A percentile compares a stretch with the other conserved stretches of the same genome.
Conservation (phyloP, 2,888 invertebrate genomes). For the Steinernema hermaphroditum region DNA sequence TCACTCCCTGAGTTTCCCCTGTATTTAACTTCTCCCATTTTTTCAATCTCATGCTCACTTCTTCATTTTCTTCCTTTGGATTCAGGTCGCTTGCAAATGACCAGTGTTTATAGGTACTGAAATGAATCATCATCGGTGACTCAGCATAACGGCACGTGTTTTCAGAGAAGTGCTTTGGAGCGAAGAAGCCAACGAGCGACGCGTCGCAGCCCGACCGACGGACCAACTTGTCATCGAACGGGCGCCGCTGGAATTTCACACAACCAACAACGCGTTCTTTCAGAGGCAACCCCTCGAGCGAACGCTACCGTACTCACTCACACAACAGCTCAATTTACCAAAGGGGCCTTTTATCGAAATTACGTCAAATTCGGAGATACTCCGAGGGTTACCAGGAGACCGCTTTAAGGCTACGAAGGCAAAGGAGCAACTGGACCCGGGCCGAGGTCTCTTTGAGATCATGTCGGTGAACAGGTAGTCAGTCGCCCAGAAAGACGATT, state of each 20-base stretch:
- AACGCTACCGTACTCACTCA: conserved; percentile 2
- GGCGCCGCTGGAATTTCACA: background rate
- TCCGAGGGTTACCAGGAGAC: background rate
- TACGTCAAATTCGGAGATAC: background rate
- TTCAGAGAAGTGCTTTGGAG: background rate
- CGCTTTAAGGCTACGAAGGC: background rate
- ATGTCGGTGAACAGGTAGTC: background rate
- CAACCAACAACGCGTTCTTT: conserved; percentile 18
- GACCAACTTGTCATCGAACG: conserved; percentile 8
- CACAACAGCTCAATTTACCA: background rate
- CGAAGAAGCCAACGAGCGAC: conserved; percentile 5
- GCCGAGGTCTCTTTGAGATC: background rate
- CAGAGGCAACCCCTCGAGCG: background rate
- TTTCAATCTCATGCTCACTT: too few species aligned
- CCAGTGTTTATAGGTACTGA: background rate
- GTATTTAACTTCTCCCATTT: too few species aligned
- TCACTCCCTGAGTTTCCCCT: too few species aligned
- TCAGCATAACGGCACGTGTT: background rate
- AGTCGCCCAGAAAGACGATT: background rate
- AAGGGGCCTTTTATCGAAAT: background rate
- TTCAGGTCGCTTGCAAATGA: background rate
- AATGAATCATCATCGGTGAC: background rate
- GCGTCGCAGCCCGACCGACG: background rate
- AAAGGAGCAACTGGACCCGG: background rate
- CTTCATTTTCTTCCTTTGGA: background rate